Percentiles rank a stretch among this genome's conserved stretches.
Evolutionary conservation across 2,797 vertebrate species (phyloP).

Genomic region (Acipenser oxyrinchus): DNA sequence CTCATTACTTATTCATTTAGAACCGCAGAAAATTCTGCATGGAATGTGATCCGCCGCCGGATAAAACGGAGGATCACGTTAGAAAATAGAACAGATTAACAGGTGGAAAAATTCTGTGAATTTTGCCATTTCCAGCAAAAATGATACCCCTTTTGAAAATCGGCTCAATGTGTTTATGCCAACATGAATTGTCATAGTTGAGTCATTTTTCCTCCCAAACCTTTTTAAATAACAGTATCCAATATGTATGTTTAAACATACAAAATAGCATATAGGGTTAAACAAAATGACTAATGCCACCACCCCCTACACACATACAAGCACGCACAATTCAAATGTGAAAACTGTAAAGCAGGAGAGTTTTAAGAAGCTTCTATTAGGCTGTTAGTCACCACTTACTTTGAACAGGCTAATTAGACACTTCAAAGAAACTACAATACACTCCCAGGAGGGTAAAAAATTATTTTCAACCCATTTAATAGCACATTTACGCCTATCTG

Average conservation of each 20-base stretch:
- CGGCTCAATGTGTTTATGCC: not conserved
- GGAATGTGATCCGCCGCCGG: too few relatives aligned
- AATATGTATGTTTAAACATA: too few relatives aligned
- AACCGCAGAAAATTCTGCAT: too few relatives aligned
- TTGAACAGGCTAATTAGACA: constrained; percentile 79
- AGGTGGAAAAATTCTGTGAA: too few relatives aligned
- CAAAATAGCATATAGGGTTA: too few relatives aligned
- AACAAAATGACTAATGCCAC: not conserved
- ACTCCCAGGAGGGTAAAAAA: constrained; percentile 60
- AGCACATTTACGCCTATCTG: constrained; percentile 74
- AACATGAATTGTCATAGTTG: too few relatives aligned
- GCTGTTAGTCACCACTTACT: constrained; percentile 67
- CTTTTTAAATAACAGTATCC: too few relatives aligned
- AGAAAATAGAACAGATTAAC: too few relatives aligned
- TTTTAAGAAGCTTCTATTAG: constrained; percentile 49
- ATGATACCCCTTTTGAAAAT: too few relatives aligned
- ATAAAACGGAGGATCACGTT: too few relatives aligned
- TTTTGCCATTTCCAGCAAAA: not conserved
- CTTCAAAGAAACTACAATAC: constrained; percentile 81
- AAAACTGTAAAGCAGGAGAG: constrained; percentile 12
- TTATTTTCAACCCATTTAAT: constrained; percentile 62
- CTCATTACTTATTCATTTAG: too few relatives aligned
- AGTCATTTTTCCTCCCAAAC: too few relatives aligned
- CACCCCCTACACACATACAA: not conserved
- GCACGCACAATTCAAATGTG: constrained; percentile 14